Conservation (phyloP, 2,113 vertebrate species). For the Furnarius figulus region DNA sequence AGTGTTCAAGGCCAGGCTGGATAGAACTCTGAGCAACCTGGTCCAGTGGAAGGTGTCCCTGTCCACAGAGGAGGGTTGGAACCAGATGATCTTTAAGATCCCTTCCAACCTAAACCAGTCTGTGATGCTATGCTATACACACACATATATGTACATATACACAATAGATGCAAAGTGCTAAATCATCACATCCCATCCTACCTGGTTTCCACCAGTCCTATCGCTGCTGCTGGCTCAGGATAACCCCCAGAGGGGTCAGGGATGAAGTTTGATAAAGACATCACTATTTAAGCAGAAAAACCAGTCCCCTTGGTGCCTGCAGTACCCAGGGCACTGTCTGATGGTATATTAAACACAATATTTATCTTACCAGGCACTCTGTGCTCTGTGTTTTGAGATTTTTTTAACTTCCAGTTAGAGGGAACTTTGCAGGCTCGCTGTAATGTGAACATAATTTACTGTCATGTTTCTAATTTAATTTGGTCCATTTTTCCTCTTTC, state of each 20-base stretch:
- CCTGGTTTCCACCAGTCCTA: neutral
- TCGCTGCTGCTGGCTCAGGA: neutral
- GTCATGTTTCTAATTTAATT: neutral
- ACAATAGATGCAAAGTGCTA: neutral
- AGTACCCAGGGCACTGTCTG: neutral
- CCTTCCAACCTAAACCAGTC: neutral
- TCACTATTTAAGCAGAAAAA: neutral
- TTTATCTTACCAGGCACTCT: neutral
- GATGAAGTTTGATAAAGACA: neutral
- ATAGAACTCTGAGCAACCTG: neutral
- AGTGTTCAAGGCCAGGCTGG: neutral
- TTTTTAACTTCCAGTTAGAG: neutral
- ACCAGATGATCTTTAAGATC: neutral
- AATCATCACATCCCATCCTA: neutral
- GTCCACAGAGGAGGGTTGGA: neutral
- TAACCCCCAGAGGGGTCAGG: neutral
- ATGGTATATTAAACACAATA: neutral
- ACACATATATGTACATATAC: accelerated
- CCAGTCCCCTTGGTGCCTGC: neutral
- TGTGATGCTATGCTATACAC: neutral
- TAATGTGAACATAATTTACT: neutral
- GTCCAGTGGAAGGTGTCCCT: neutral
- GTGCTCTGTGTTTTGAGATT: neutral
- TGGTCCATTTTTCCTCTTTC: neutral
- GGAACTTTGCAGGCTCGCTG: neutral